A percentile compares a stretch with the other conserved stretches of the same genome.
Evolutionary conservation across 2,113 vertebrate genomes (phyloP).

Genomic region (Origma solitaria): DNA sequence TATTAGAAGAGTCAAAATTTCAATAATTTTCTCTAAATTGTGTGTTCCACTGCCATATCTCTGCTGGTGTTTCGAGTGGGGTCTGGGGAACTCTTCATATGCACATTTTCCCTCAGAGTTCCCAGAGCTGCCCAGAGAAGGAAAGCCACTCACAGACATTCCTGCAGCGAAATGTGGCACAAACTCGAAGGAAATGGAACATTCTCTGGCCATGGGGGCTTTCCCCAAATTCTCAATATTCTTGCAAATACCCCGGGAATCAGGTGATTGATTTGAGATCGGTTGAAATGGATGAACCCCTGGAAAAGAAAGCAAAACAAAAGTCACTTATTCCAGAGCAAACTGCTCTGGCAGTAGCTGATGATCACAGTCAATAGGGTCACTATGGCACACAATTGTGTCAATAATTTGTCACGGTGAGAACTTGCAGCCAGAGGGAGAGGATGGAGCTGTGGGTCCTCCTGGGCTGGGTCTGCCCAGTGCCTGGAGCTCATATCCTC

Average conservation of each 20-base stretch:
- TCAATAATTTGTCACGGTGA: neutral
- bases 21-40: neutral
- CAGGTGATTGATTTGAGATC: neutral
- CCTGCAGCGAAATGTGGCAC: neutral
- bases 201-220: neutral
- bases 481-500: neutral
- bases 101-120: neutral
- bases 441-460: neutral
- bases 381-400: rapidly evolving
- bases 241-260: neutral
- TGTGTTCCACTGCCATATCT: neutral
- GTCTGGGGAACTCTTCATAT: neutral
- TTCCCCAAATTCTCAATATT: neutral
- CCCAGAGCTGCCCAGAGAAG: neutral
- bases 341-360: neutral
- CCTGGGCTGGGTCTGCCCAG: neutral
- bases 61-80: neutral
- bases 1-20: neutral
- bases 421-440: neutral
- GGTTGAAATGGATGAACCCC: neutral
- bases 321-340: neutral
- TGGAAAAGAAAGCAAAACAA: neutral
- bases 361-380: neutral
- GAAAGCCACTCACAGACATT: neutral
- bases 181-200: neutral